Evolutionary conservation across 1,140 invertebrate species (phyloP).

Genomic region (Helicoverpa zea): DNA sequence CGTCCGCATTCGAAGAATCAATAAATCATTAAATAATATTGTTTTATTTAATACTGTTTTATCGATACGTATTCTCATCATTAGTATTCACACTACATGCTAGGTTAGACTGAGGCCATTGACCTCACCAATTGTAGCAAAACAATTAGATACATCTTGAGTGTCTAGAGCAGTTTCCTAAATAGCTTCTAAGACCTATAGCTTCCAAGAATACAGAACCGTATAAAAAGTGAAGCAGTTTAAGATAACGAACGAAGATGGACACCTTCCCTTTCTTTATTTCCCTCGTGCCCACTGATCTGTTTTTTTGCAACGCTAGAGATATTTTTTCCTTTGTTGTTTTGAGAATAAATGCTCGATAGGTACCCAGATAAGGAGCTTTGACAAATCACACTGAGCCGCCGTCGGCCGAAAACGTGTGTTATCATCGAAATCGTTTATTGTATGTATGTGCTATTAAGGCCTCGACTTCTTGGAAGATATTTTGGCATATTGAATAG

Average conservation of each 20-base stretch:
- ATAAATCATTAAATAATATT: too few relatives aligned
- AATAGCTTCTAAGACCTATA: not conserved
- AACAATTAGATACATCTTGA: too few relatives aligned
- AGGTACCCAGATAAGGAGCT: constrained; percentile 34
- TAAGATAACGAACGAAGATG: constrained; percentile 24
- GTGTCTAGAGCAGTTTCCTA: too few relatives aligned
- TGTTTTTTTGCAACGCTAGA: constrained; percentile 35
- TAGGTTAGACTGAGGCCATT: too few relatives aligned
- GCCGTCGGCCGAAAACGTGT: constrained; percentile 6
- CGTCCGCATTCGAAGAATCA: too few relatives aligned
- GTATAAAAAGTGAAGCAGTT: constrained; percentile 15
- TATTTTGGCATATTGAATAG: not conserved
- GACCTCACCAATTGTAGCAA: too few relatives aligned
- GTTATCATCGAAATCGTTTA: constrained; percentile 24
- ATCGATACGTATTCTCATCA: too few relatives aligned
- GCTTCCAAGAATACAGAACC: not conserved
- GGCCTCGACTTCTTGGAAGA: not conserved
- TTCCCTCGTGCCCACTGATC: constrained; percentile 40
- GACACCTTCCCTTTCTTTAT: constrained; percentile 23
- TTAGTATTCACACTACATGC: too few relatives aligned
- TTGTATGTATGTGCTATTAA: not conserved
- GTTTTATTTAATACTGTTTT: too few relatives aligned
- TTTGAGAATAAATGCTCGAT: constrained; percentile 44
- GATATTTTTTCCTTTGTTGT: constrained; percentile 37
- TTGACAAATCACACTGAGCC: constrained; percentile 43